These are phyloP conservation scores for Zeugodacus cucurbitae DNA, from an alignment of 1,140 invertebrate species.

Conservation along the genomic window DNA sequence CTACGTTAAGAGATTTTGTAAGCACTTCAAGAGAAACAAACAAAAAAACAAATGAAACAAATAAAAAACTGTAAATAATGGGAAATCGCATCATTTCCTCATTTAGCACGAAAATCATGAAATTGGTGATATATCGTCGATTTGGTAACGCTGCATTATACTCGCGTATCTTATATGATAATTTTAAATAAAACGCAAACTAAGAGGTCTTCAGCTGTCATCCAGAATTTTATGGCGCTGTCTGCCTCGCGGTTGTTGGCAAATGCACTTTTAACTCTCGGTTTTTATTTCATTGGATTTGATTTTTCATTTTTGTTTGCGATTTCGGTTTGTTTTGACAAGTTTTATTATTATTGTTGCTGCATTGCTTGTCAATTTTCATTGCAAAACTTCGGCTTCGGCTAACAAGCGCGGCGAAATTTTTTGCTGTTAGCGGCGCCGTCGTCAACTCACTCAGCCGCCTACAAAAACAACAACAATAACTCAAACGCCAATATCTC, in stretches of 20 bases:
- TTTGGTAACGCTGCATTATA: neutral
- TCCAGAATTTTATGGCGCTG: neutral
- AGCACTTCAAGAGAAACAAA: too few relatives aligned
- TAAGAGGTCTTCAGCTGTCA: neutral
- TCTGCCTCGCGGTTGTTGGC: too few relatives aligned
- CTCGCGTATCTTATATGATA: neutral
- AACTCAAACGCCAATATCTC: neutral
- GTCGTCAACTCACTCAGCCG: neutral
- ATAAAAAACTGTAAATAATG: too few relatives aligned
- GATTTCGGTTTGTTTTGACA: neutral
- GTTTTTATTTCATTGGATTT: neutral
- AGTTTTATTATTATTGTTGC: neutral
- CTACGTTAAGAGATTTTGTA: too few relatives aligned
- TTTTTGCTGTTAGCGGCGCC: neutral
- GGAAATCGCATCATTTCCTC: too few relatives aligned
- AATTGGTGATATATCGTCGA: too few relatives aligned
- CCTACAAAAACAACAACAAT: too few relatives aligned
- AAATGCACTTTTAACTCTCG: neutral
- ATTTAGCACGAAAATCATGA: too few relatives aligned
- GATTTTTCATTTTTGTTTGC: neutral
- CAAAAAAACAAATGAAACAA: too few relatives aligned
- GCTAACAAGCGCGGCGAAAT: neutral
- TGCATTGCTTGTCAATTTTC: neutral
- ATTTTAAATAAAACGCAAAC: neutral
- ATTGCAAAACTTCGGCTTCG: constrained; percentile 10